These are phyloP conservation scores for Entomyzon cyanotis DNA, from an alignment of 2,113 vertebrate genomes.

Conservation along the genomic window DNA sequence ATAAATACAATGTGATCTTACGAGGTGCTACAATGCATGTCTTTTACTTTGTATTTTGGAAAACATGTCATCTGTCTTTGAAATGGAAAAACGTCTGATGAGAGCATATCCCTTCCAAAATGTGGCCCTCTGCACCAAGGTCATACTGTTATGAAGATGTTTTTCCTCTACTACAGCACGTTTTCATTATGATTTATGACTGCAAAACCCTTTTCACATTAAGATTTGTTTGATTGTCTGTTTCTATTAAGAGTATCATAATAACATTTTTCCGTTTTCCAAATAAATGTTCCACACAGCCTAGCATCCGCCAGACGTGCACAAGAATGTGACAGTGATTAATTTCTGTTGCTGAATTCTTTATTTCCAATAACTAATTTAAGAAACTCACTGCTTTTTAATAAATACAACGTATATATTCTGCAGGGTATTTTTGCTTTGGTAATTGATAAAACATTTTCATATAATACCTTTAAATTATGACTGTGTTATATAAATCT, in stretches of 20 bases:
- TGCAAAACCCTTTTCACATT: constrained; percentile 72
- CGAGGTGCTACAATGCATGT: not conserved
- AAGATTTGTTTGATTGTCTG: constrained; percentile 81
- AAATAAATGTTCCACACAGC: constrained; percentile 72
- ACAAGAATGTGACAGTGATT: constrained; percentile 71
- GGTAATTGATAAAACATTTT: constrained; percentile 75
- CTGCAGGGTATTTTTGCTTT: constrained; percentile 62
- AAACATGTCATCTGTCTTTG: not conserved
- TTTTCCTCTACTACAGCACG: constrained; percentile 51
- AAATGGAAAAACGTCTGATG: not conserved
- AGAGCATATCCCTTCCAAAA: not conserved
- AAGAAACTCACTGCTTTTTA: constrained; percentile 71
- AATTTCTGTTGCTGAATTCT: constrained; percentile 72
- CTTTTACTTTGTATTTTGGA: not conserved
- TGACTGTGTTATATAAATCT: constrained; percentile 53
- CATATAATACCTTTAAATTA: constrained; percentile 73
- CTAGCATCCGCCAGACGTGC: constrained; percentile 27
- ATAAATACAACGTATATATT: constrained; percentile 73
- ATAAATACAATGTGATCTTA: not conserved
- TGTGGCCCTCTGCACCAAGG: not conserved
- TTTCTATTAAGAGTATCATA: constrained; percentile 76
- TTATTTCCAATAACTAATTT: constrained; percentile 76
- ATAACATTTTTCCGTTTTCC: constrained; percentile 70
- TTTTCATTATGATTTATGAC: constrained; percentile 78
- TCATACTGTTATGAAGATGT: constrained; percentile 61